Base-by-base conservation (phyloP, 2,797 vertebrate species). In the Phrynocephalus vlangalii region DNA sequence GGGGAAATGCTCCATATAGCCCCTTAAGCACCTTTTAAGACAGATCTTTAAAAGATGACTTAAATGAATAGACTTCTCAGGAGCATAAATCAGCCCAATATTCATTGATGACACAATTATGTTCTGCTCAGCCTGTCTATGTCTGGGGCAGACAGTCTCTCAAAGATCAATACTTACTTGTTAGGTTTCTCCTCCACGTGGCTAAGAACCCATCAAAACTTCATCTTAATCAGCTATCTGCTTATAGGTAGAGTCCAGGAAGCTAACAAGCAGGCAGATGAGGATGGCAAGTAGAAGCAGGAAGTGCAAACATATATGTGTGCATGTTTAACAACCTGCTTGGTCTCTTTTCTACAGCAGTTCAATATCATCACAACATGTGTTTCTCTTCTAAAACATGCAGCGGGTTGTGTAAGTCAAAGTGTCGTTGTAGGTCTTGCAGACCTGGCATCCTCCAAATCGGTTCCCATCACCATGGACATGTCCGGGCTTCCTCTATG, bases 91-190 rank as follows among this genome's bases (percentile, higher is more conserved):
- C 80, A 91, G 73, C 38, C 26, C 66, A 79, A 38, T 85, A 84
- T 73, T 90, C 83, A 80, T 90, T 80, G 76, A 68, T 89, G 84
- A 72, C 70, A 52, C 86, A 93, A 91, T 91, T 87, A 91, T 38
- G 83, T 0, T 1, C 33, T 91, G 83, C 44, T 80, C 60, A 89
- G 84, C 22, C 71, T 91, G 78, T 48, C 63, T 91, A 70, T 44
- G 73, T 77, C 73, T 91, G 76, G 88, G 81, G 88, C 88, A 91
- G 73, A 76, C 76, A 85, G 70, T 71, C 44, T 94, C 89, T 84
- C 89, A 77, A 90, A 88, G 70, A 86, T 88, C 33, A 5, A 18
- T 90, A 93, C 48, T 82, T 89, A 87, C 60, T 91, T 91, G 68
- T 75, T 87, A 90, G 79, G 50, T 92, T 79, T 78, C 78, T 89